phyloP scores from a whole-genome alignment of 2,797 vertebrate genomes.

The Peromyscus melanophrys region DNA sequence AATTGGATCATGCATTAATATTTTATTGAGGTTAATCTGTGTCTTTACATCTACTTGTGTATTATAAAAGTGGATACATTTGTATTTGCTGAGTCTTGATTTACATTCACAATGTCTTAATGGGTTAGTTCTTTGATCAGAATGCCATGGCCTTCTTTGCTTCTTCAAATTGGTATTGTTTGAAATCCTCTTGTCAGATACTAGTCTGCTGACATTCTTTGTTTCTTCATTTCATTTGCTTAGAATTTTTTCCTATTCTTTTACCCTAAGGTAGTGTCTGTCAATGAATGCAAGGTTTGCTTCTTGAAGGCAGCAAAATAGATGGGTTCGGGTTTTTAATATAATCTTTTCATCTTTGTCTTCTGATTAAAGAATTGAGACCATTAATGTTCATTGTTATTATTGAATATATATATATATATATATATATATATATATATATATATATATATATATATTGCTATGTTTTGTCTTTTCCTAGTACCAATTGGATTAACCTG shows the following conservation, averaged over 20 bases:
- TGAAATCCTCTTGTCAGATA: not conserved
- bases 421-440: no score
- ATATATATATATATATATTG: no score
- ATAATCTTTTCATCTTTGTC: not conserved
- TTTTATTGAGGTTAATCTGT: not conserved
- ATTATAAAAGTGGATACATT: not conserved
- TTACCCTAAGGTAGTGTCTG: not conserved
- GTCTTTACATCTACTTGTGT: not conserved
- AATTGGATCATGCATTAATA: no score
- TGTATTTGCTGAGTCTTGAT: not conserved
- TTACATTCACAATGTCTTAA: not conserved
- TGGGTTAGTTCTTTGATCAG: not conserved
- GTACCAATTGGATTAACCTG: no score
- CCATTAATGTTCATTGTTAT: not conserved
- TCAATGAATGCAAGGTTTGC: not conserved
- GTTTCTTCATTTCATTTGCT: not conserved
- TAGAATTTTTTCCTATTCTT: not conserved
- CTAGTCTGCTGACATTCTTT: not conserved
- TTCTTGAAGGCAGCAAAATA: not conserved
- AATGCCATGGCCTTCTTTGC: not conserved
- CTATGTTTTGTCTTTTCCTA: no score
- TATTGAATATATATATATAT: no score
- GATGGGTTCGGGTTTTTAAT: not conserved
- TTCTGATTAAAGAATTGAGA: not conserved
- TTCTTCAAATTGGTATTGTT: not conserved